A percentile compares a stretch with the other conserved stretches of the same genome.
phyloP scores from a whole-genome alignment of 2,888 invertebrate genomes.

The Tetranychus truncatus region DNA sequence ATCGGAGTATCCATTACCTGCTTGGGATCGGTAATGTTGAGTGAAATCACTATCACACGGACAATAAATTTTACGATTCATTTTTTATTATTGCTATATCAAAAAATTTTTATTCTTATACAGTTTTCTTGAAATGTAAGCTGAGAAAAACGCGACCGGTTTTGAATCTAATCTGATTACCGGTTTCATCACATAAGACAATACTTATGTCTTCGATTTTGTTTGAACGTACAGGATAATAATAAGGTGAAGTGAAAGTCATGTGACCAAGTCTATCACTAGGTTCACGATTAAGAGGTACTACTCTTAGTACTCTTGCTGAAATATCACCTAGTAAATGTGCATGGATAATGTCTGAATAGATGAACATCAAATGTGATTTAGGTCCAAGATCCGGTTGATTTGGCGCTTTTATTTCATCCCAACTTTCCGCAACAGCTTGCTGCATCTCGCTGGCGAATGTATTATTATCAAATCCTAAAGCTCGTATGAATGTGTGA shows the following conservation, averaged over 20 bases:
- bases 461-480: no score
- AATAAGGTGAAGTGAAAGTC: neutral
- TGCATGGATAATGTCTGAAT: no score
- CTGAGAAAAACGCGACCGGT: neutral
- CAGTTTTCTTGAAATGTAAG: slow-evolving; percentile 12
- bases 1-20: neutral
- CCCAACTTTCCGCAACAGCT: no score
- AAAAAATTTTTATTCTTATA: no score
- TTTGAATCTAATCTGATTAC: slow-evolving; percentile 5
- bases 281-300: neutral
- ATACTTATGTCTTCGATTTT: slow-evolving; percentile 15
- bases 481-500: no score
- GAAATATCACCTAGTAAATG: no score
- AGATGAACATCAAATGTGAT: no score
- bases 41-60: neutral
- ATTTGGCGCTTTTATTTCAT: no score
- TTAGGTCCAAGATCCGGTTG: no score
- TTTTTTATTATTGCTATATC: neutral
- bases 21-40: slow-evolving; percentile 6
- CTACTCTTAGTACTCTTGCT: no score
- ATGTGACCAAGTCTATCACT: neutral
- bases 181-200: slow-evolving; percentile 11
- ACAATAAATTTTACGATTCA: no score
- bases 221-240: neutral
- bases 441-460: no score